A percentile compares a stretch with the other conserved stretches of the same genome.
phyloP scores from a whole-genome alignment of 2,888 invertebrate genomes.

The Drosophila merina region DNA sequence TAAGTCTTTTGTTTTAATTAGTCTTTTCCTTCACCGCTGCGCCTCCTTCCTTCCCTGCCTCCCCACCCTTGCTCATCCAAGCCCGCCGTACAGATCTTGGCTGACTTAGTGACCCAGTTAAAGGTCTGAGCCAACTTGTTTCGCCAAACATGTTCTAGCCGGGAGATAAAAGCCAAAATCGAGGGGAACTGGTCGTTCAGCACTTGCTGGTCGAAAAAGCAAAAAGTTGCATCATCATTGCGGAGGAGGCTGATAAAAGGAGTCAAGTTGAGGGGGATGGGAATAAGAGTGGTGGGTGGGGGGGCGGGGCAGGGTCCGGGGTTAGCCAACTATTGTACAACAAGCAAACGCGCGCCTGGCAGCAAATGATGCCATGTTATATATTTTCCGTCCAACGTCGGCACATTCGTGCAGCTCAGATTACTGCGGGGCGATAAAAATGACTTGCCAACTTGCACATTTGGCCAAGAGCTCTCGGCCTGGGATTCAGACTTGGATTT shows the following conservation, averaged over 20 bases:
- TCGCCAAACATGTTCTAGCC: constrained; percentile 67
- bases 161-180: constrained; percentile 16
- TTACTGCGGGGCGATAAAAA: constrained; percentile 76
- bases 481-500: constrained; percentile 4
- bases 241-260: constrained; percentile 36
- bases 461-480: constrained; percentile 60
- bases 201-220: constrained; percentile 45
- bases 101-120: constrained; percentile 69
- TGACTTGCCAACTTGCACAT: constrained; percentile 79
- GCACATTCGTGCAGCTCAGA: constrained; percentile 78
- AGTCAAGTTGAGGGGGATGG: constrained; percentile 17
- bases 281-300: neutral
- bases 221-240: constrained; percentile 69
- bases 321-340: constrained; percentile 65
- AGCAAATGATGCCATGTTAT: constrained; percentile 77
- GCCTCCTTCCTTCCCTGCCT: neutral
- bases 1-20: constrained; percentile 66
- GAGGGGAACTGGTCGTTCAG: constrained; percentile 57
- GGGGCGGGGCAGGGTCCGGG: constrained; percentile 24
- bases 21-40: constrained; percentile 29
- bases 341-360: constrained; percentile 76
- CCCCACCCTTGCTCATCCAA: neutral
- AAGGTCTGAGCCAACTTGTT: constrained; percentile 73
- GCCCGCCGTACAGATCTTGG: neutral
- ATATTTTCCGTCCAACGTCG: constrained; percentile 57